Conservation (phyloP, 1,140 invertebrate species). For the Zaprionus africanus region DNA sequence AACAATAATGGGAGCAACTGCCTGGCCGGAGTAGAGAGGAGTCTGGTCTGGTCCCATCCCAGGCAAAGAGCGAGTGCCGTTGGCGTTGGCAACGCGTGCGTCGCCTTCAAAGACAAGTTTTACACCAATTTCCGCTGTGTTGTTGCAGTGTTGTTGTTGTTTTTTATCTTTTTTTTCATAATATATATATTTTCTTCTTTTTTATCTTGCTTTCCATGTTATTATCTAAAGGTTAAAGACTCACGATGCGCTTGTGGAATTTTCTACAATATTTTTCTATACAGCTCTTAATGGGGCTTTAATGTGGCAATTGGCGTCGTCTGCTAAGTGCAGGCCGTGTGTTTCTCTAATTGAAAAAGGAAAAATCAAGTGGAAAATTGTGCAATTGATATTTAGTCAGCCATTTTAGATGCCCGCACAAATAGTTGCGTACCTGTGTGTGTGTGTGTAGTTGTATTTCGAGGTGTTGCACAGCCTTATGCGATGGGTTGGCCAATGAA, state of each 20-base stretch:
- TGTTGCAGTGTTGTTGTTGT: not conserved
- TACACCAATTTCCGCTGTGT: conserved; percentile 72
- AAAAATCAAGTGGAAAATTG: conserved; percentile 62
- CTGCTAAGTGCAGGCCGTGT: conserved; percentile 45
- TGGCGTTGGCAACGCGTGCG: conserved; percentile 42
- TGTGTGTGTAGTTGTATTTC: conserved; percentile 7
- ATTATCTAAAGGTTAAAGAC: conserved; percentile 74
- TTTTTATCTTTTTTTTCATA: conserved; percentile 6
- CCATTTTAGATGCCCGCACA: conserved; percentile 45
- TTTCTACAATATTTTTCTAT: conserved; percentile 58
- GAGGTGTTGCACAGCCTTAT: conserved; percentile 29
- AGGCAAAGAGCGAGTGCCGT: conserved; percentile 41
- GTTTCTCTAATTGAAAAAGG: conserved; percentile 73
- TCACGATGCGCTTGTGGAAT: conserved; percentile 61
- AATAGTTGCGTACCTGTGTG: conserved; percentile 12
- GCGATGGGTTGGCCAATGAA: conserved; percentile 22
- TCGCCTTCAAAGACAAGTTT: conserved; percentile 69
- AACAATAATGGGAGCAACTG: conserved; percentile 49
- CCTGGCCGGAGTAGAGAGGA: conserved; percentile 7
- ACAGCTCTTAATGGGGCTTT: conserved; percentile 60
- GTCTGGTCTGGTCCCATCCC: conserved; percentile 22
- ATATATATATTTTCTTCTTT: conserved; percentile 21
- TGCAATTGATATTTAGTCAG: conserved; percentile 48
- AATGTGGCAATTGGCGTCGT: conserved; percentile 71
- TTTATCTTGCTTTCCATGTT: conserved; percentile 39